Conservation (phyloP, 2,113 vertebrate genomes). For the Etheostoma spectabile region DNA sequence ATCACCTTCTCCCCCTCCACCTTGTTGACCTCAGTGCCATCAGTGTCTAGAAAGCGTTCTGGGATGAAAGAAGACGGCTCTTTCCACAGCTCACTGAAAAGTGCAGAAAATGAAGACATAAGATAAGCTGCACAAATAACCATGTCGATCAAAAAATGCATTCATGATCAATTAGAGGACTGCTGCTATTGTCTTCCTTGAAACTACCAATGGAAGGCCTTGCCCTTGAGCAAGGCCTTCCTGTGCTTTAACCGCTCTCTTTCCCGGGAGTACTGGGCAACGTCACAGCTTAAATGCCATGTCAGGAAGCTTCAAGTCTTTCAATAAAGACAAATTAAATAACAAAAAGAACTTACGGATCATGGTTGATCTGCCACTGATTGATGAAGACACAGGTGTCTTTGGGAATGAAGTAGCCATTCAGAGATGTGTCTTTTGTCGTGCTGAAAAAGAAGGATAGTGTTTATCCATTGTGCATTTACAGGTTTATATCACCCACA, state of each 20-base stretch:
- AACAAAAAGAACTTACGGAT: conserved; percentile 87
- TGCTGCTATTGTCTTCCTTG: background rate
- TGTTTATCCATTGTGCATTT: background rate
- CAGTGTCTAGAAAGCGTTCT: conserved; percentile 86
- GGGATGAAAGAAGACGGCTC: conserved; percentile 89
- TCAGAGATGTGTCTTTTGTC: conserved; percentile 86
- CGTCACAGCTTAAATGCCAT: background rate
- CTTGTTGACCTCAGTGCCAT: conserved; percentile 83
- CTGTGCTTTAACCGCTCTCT: background rate
- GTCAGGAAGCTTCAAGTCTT: background rate
- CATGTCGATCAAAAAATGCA: background rate
- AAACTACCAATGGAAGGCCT: background rate
- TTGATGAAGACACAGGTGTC: conserved; percentile 93
- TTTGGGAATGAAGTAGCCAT: conserved; percentile 92
- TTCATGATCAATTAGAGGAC: background rate
- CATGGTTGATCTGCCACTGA: conserved; percentile 97
- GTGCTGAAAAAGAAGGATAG: conserved; percentile 83
- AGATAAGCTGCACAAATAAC: background rate
- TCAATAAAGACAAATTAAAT: no score
- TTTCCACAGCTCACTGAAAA: conserved; percentile 89
- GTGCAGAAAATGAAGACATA: background rate
- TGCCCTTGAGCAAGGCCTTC: background rate
- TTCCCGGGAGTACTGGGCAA: background rate
- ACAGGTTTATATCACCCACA: background rate
- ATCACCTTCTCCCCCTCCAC: conserved; percentile 86